These are phyloP conservation scores for Galleria mellonella DNA, from an alignment of 1,140 invertebrate genomes.

Conservation along the genomic window DNA sequence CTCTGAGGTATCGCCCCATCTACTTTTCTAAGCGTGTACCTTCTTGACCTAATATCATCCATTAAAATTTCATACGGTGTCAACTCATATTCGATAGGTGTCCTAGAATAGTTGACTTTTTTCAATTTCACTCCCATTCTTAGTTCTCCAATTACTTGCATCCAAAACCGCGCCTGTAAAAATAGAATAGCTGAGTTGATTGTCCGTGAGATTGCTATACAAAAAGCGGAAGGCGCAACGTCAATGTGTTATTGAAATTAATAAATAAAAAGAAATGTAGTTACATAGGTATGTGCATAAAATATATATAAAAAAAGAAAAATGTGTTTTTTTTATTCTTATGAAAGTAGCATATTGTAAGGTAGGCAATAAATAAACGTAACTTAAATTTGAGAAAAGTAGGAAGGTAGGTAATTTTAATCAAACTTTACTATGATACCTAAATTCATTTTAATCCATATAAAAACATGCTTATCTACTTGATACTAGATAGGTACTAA, in stretches of 20 bases:
- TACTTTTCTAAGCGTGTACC: slow-evolving; percentile 89
- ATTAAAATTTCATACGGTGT: slow-evolving; percentile 98
- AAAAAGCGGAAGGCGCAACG: slow-evolving; percentile 16
- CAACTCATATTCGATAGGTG: slow-evolving; percentile 90
- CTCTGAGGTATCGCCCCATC: slow-evolving; percentile 87
- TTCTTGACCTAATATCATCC: slow-evolving; percentile 93
- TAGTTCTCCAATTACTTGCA: slow-evolving; percentile 93
- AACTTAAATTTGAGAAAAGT: no score
- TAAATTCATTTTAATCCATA: no score
- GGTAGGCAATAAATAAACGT: no score
- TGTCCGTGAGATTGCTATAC: slow-evolving; percentile 17
- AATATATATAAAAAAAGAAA: no score
- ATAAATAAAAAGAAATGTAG: not conserved
- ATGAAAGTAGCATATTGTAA: no score
- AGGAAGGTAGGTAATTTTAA: no score
- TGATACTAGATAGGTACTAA: no score
- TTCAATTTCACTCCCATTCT: slow-evolving; percentile 92
- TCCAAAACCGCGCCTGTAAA: slow-evolving; percentile 93
- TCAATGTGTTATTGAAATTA: not conserved
- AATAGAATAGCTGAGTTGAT: slow-evolving; percentile 16
- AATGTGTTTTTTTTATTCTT: no score
- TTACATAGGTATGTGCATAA: not conserved
- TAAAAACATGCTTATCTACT: no score
- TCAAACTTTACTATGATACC: no score
- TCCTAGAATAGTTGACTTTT: slow-evolving; percentile 85